These are phyloP conservation scores for Sebastes vulpes DNA, from an alignment of 2,797 vertebrate genomes.

Conservation along the genomic window DNA sequence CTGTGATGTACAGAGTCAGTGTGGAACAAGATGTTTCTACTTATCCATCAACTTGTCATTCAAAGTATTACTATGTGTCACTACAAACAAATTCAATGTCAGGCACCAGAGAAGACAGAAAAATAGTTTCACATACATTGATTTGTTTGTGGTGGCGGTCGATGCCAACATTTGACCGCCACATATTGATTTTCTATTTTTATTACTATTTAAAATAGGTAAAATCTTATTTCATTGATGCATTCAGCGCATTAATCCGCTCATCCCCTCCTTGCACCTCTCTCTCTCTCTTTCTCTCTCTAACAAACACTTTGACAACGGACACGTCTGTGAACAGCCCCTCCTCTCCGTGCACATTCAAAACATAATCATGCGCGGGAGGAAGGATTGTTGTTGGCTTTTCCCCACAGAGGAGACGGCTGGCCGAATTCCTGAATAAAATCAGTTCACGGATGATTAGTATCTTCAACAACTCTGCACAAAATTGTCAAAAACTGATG, in stretches of 20 bases:
- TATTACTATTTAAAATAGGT: background rate
- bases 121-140: background rate
- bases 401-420: background rate
- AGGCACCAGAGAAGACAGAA: background rate
- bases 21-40: slow-evolving; percentile 13
- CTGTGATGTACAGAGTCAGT: slow-evolving; percentile 1
- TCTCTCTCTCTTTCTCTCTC: background rate
- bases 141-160: background rate
- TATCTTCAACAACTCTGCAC: background rate
- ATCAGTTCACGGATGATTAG: background rate
- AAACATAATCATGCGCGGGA: background rate
- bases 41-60: slow-evolving; percentile 9
- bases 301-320: background rate
- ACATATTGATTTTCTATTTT: background rate
- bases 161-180: too few species aligned
- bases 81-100: slow-evolving; percentile 11
- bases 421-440: background rate
- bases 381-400: background rate
- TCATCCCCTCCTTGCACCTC: background rate
- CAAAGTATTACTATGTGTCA: background rate
- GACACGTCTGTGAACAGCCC: background rate
- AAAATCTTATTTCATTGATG: background rate
- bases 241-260: background rate
- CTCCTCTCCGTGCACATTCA: background rate
- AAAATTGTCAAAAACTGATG: background rate